Evolutionary conservation across 2,797 vertebrate genomes (phyloP).

Genomic region (Agapornis canus): DNA sequence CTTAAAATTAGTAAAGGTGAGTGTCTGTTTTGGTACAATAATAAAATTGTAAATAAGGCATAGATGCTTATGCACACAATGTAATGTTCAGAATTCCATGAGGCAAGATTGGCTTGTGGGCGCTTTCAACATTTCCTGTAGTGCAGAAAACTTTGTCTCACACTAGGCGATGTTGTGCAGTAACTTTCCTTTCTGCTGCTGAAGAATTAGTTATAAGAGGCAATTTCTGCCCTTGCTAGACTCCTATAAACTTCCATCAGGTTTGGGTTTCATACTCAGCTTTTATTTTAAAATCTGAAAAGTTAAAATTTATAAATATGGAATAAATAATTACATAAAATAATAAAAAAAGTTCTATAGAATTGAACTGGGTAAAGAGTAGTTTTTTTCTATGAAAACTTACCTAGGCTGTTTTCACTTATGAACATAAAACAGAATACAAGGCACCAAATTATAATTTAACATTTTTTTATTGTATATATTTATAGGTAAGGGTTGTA

Average conservation of each 20-base stretch:
- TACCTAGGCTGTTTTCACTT: background rate
- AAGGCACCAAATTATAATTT: background rate
- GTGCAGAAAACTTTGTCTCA: background rate
- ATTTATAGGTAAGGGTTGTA: background rate
- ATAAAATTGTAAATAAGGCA: background rate
- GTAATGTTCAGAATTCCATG: background rate
- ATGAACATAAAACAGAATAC: background rate
- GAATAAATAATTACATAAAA: background rate
- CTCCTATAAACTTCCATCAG: background rate
- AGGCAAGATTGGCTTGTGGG: background rate
- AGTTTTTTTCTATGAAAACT: background rate
- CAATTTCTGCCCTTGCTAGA: background rate
- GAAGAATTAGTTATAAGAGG: background rate
- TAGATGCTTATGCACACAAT: background rate
- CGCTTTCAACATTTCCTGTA: background rate
- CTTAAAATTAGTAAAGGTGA: background rate
- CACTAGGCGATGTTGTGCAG: fast-evolving
- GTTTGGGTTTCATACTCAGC: background rate
- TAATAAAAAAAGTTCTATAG: background rate
- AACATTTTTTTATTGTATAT: background rate
- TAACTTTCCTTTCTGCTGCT: background rate
- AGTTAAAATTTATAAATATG: background rate
- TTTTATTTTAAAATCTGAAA: background rate
- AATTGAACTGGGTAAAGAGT: background rate
- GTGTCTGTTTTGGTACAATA: background rate